Evolutionary conservation across 2,888 invertebrate genomes (phyloP), one percentile per base, ranked within the genome.

Genomic region (Balanococcus diminutus): DNA sequence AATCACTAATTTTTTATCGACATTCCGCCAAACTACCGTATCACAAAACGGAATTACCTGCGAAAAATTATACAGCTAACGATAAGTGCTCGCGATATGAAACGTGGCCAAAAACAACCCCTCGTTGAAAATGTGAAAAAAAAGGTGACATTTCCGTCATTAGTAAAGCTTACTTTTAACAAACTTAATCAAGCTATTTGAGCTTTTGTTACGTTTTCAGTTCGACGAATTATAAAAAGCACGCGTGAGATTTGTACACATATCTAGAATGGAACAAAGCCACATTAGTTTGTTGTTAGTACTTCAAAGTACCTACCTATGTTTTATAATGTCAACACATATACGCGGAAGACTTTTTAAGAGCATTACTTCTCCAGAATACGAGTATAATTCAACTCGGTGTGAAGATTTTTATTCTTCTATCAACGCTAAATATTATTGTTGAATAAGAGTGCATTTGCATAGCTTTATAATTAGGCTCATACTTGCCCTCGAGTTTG

Each of bases 161-260:
- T 79, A 79, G 75, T 11, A 14, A 79, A 36, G 19, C 32, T 79
- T 79, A 36, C 16, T 79, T 79, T 67, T 19, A 79, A 79, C 75
- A 79, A 79, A 36, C 36, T 72, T 79, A 79, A 79, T 79, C 75
- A 79, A 32, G 19, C 31, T 36, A 19, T 19, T 79, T 36, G 32
- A 31, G 75, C 75, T 79, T 79, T 79, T 79, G 75, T 79, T 79
- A 36, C 6, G 2, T 72, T 72, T 72, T 72, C 72, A 31, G 28
- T 32, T 16, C 14, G 28, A 72, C 72, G 72, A 36, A 79, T 79
- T 79, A 67, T 67, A 36, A 79, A 79, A 79, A 79, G 36, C 36
- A 79, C 9, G n/a, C n/a, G 75, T 79, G 25, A 8, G 11, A 28
- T 28, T 28, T 14, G 28, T 67, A 25, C 6, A 1, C 14, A 28